phyloP scores from a whole-genome alignment of 2,888 invertebrate species.

The Yponomeuta cagnagella region DNA sequence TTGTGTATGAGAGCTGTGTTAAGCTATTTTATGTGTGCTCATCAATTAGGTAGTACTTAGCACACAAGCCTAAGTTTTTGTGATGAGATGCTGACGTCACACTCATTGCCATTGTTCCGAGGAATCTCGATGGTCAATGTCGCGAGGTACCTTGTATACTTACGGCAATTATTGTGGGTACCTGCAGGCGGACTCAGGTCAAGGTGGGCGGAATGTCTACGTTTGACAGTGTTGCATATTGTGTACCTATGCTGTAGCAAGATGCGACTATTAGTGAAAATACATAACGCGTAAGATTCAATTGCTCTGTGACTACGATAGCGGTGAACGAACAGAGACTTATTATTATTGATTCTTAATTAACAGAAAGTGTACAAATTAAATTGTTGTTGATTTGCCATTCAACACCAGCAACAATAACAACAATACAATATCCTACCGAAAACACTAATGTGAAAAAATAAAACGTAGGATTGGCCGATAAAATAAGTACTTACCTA shows the following conservation, averaged over 20 bases:
- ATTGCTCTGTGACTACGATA: too few relatives aligned
- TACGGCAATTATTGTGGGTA: background rate
- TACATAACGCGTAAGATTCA: too few relatives aligned
- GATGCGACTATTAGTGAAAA: too few relatives aligned
- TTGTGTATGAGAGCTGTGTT: background rate
- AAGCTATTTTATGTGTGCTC: background rate
- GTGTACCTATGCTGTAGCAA: background rate
- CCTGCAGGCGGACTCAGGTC: background rate
- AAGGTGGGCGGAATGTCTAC: background rate
- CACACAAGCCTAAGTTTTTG: background rate
- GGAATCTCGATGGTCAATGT: constrained; percentile 6
- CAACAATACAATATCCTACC: too few relatives aligned
- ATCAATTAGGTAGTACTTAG: background rate
- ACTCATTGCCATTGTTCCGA: constrained; percentile 1
- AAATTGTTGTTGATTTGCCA: too few relatives aligned
- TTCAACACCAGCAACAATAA: too few relatives aligned
- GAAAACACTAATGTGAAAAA: too few relatives aligned
- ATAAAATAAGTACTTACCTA: too few relatives aligned
- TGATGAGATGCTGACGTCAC: background rate
- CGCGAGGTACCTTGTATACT: background rate
- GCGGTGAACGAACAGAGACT: too few relatives aligned
- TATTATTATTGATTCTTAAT: too few relatives aligned
- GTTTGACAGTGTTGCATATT: background rate
- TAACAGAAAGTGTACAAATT: too few relatives aligned
- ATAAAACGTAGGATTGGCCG: too few relatives aligned